Percentiles rank a stretch among this genome's conserved stretches.
Evolutionary conservation across 1,140 invertebrate species (phyloP).

Genomic region (Rhizoglyphus robini): DNA sequence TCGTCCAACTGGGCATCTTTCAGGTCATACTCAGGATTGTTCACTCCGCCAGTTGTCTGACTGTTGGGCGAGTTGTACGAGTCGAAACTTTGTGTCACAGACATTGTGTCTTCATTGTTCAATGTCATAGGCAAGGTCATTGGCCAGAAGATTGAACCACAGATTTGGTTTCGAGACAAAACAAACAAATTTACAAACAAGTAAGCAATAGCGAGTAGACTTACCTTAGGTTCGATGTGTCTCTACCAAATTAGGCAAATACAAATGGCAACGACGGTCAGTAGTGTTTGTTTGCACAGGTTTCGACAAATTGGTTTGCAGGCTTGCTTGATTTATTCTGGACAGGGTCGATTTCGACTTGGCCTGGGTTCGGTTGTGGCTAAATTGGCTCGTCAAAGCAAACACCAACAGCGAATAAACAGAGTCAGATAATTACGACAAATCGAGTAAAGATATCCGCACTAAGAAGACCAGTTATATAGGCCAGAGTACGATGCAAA

Average conservation of each 20-base stretch:
- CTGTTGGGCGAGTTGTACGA: not conserved
- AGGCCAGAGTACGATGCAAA: too few species aligned
- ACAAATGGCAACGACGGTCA: too few species aligned
- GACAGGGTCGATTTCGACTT: too few species aligned
- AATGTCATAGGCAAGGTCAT: slow-evolving; percentile 15
- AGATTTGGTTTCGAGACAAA: not conserved
- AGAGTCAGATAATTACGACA: not conserved
- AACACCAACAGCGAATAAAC: not conserved
- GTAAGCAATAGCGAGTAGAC: not conserved
- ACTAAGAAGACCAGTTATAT: too few species aligned
- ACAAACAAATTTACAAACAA: not conserved
- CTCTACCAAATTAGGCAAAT: too few species aligned
- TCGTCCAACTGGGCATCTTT: slow-evolving; percentile 11
- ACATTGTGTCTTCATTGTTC: not conserved
- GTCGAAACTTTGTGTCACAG: slow-evolving; percentile 15
- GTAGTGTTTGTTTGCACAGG: too few species aligned
- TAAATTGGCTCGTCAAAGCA: too few species aligned
- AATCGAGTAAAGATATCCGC: not conserved
- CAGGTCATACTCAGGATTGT: slow-evolving; percentile 5
- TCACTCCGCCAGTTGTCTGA: not conserved
- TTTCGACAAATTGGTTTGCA: too few species aligned
- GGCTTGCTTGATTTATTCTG: too few species aligned
- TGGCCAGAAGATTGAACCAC: too few species aligned
- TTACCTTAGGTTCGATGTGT: not conserved
- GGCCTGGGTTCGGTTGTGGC: too few species aligned